phyloP scores from a whole-genome alignment of 2,888 invertebrate species.

The Trachelus troglodyta region DNA sequence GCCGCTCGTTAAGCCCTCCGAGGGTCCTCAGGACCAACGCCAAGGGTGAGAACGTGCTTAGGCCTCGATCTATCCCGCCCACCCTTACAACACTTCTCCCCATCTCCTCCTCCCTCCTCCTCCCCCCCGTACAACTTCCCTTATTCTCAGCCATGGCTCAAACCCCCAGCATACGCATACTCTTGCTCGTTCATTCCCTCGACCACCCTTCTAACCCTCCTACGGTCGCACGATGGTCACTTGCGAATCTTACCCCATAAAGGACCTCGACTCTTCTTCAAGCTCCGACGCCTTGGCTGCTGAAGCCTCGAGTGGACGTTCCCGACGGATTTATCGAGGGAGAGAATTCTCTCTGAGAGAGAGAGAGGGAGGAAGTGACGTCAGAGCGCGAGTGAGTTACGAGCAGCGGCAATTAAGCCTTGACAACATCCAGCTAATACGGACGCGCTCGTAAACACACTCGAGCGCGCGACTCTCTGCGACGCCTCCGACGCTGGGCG shows the following conservation, averaged over 20 bases:
- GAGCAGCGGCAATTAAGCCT: slow-evolving; percentile 51
- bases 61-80: slow-evolving; percentile 55
- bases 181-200: slow-evolving; percentile 28
- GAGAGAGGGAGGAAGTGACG: slow-evolving; percentile 25
- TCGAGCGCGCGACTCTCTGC: slow-evolving; percentile 27
- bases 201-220: slow-evolving; percentile 30
- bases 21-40: slow-evolving; percentile 63
- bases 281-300: background rate
- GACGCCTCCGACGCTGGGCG: slow-evolving; percentile 26
- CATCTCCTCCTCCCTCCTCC: background rate
- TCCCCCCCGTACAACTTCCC: slow-evolving; percentile 41
- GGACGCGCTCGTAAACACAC: slow-evolving; percentile 52
- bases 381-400: slow-evolving; percentile 43
- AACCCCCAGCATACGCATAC: slow-evolving; percentile 8
- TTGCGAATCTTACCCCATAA: slow-evolving; percentile 35
- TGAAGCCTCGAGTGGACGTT: background rate
- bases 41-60: slow-evolving; percentile 67
- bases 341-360: background rate
- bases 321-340: background rate
- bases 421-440: slow-evolving; percentile 54
- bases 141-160: slow-evolving; percentile 19
- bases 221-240: slow-evolving; percentile 47
- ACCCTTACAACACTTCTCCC: slow-evolving; percentile 49
- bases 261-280: slow-evolving; percentile 10
- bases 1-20: slow-evolving; percentile 65